Percentiles rank a stretch among this genome's conserved stretches.
phyloP scores from a whole-genome alignment of 2,888 invertebrate genomes.

The Limnephilus lunatus region DNA sequence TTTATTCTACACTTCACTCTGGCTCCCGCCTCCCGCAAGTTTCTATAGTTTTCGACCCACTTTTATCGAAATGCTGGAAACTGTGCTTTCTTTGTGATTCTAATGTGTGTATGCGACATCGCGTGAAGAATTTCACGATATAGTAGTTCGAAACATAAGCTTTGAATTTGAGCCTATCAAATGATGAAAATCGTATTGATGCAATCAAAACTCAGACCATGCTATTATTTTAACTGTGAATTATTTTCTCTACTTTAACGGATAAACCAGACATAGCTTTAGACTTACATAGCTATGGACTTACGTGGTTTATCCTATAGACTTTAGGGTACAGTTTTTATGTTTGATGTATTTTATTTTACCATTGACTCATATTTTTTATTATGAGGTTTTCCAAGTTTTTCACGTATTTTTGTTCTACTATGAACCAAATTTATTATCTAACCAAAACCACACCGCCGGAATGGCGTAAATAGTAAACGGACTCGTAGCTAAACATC shows the following conservation, averaged over 20 bases:
- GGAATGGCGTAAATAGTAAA: not conserved
- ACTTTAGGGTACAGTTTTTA: too few relatives aligned
- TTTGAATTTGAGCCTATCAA: too few relatives aligned
- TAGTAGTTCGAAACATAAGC: too few relatives aligned
- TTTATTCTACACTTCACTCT: too few relatives aligned
- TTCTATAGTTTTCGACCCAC: slow-evolving; percentile 10
- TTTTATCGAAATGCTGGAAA: slow-evolving; percentile 19
- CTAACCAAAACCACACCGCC: not conserved
- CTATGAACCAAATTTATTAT: not conserved
- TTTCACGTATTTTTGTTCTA: not conserved
- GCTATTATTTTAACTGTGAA: too few relatives aligned
- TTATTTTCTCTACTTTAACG: too few relatives aligned
- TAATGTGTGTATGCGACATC: not conserved
- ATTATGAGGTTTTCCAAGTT: not conserved
- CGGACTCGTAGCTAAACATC: not conserved
- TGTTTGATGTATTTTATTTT: too few relatives aligned
- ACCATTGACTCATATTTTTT: not conserved
- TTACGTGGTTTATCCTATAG: too few relatives aligned
- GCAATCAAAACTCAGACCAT: not conserved
- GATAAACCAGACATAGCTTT: too few relatives aligned
- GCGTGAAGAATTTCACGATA: not conserved
- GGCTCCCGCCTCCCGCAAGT: slow-evolving; percentile 18
- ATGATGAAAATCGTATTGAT: too few relatives aligned
- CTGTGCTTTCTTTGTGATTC: slow-evolving; percentile 6
- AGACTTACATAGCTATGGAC: too few relatives aligned